These are phyloP conservation scores for Palloptera scutellata DNA, from an alignment of 2,888 invertebrate genomes.

Conservation along the genomic window DNA sequence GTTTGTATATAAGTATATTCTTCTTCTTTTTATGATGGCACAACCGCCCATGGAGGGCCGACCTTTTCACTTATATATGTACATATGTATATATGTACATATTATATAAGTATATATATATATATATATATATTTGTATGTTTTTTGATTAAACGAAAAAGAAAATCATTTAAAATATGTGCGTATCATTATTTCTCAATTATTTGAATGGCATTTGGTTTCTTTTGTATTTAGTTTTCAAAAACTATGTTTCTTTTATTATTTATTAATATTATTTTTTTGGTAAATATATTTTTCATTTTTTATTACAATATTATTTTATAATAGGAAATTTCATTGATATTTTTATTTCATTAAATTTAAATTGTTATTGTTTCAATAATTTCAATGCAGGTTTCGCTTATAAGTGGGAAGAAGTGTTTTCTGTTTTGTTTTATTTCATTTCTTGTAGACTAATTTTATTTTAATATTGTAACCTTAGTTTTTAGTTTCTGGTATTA, in stretches of 20 bases:
- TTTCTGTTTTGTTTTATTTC: neutral
- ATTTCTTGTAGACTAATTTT: neutral
- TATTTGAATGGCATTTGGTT: slow-evolving; percentile 11
- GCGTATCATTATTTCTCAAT: slow-evolving; percentile 10
- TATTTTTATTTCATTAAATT: neutral
- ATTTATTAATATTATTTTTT: neutral
- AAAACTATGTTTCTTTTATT: neutral
- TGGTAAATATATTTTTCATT: neutral
- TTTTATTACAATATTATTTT: neutral
- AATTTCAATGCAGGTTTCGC: slow-evolving; percentile 3
- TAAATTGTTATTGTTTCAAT: slow-evolving; percentile 9
- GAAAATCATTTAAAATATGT: neutral
- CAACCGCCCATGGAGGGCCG: too few species aligned
- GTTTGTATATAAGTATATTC: too few species aligned
- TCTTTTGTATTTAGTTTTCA: neutral
- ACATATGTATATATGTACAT: neutral
- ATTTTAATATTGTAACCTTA: neutral
- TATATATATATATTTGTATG: neutral
- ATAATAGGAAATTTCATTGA: neutral
- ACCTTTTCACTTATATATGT: too few species aligned
- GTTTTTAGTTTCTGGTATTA: neutral
- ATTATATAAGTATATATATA: neutral
- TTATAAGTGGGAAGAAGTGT: slow-evolving; percentile 3
- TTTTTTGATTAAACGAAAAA: neutral
- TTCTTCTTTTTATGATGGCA: too few species aligned